Conservation (phyloP, 2,113 vertebrate genomes). For the Clarias magur region DNA sequence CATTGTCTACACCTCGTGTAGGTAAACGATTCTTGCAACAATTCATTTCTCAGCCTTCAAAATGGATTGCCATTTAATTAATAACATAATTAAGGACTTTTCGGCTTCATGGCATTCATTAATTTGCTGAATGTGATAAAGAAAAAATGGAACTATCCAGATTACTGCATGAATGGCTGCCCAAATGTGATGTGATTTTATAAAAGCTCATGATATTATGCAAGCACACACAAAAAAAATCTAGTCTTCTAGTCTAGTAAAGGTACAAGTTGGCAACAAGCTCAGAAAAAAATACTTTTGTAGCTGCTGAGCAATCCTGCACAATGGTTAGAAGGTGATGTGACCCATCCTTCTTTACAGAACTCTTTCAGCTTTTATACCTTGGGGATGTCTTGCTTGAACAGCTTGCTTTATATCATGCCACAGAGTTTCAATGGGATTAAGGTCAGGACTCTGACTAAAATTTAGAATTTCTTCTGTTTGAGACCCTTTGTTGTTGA, state of each 20-base stretch:
- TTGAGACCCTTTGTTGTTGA: slow-evolving; percentile 26
- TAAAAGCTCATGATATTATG: not conserved
- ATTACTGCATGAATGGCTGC: not conserved
- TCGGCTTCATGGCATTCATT: slow-evolving; percentile 45
- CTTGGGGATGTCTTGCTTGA: slow-evolving; percentile 3
- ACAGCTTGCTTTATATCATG: slow-evolving; percentile 14
- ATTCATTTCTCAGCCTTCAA: slow-evolving; percentile 23
- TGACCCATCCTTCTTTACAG: not conserved
- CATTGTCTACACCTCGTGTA: not conserved
- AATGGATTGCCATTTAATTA: slow-evolving; percentile 41
- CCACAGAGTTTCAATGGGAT: slow-evolving; percentile 15
- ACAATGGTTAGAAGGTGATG: not conserved
- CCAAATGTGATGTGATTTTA: not conserved
- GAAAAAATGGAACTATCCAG: not conserved
- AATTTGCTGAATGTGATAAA: slow-evolving; percentile 16
- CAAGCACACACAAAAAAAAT: not conserved
- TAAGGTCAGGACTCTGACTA: slow-evolving; percentile 11
- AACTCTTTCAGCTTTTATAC: slow-evolving; percentile 6
- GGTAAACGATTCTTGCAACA: not conserved
- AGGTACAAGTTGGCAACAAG: not conserved
- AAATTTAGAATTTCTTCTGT: slow-evolving; percentile 31
- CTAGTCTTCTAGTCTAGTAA: not conserved
- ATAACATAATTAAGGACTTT: slow-evolving; percentile 40
- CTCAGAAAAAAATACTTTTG: not conserved
- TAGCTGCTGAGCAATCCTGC: not conserved